These are phyloP conservation scores for Bombus ignitus DNA, from an alignment of 1,140 invertebrate genomes.

Conservation along the genomic window DNA sequence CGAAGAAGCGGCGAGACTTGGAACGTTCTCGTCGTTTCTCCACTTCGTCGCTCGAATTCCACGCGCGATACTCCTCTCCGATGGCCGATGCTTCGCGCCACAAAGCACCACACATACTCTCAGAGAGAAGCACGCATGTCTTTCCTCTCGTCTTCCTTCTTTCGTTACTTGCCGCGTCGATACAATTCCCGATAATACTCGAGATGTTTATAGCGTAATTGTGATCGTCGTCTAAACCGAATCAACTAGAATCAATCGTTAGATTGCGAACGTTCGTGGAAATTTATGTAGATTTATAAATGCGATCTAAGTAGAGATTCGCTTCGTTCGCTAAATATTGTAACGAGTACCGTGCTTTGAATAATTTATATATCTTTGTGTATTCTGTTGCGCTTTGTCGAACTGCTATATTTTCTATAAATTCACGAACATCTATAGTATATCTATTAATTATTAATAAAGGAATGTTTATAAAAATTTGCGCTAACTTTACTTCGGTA, in stretches of 20 bases:
- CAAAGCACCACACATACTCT: neutral
- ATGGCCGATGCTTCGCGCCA: neutral
- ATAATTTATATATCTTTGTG: no score
- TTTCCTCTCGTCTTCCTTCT: slow-evolving; percentile 22
- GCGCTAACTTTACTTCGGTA: no score
- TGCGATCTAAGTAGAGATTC: no score
- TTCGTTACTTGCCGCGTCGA: slow-evolving; percentile 23
- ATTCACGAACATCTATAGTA: neutral
- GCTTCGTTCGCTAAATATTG: no score
- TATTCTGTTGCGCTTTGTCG: neutral
- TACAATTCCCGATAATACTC: slow-evolving; percentile 11
- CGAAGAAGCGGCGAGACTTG: slow-evolving; percentile 51
- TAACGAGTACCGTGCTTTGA: no score
- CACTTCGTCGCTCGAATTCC: slow-evolving; percentile 58
- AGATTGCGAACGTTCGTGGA: no score
- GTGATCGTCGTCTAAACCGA: no score
- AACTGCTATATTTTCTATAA: no score
- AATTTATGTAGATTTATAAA: no score
- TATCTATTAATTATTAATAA: neutral
- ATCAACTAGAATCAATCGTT: no score
- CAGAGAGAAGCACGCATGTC: neutral
- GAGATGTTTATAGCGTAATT: no score
- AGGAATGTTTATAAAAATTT: neutral
- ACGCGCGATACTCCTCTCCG: slow-evolving; percentile 29
- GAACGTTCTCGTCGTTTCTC: slow-evolving; percentile 57